Base-by-base conservation (phyloP, 2,888 invertebrate species). In the Lasiommata megera region DNA sequence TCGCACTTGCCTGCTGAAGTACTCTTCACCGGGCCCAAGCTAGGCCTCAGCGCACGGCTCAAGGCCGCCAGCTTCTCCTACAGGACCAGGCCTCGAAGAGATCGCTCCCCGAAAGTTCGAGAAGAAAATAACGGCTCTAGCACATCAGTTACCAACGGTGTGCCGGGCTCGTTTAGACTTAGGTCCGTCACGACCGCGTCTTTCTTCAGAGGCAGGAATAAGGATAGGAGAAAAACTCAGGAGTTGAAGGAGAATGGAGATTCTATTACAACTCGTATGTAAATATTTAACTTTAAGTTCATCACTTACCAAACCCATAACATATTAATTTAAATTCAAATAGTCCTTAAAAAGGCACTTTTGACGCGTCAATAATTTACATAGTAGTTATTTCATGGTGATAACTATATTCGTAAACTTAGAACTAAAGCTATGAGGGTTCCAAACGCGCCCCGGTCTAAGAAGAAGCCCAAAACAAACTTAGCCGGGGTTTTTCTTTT, bases 51-150 rank as follows among this genome's bases (percentile, higher is more conserved):
- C 6, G 84, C 86, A 0, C 66, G 85, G 23, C 67, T 85, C 14
- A 70, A 87, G 66, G 85, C 87, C 1, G 83, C 85, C 17, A 85
- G 85, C 65, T 87, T 87, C 69, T 85, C 87, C 1, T 82, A 80
- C 66, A 74, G 81, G 6, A 74, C 80, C 2, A 68, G 84, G 6
- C 85, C 84, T 0, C 66, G 56, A 11, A 58, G 80, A 5, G 85
- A 84, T 28, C 73, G 77, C 2, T 83, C 87, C 0, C 84, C 88
- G 1, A 80, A 80, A 62, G 70, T 80, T 38, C 68, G 65, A 38
- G 77, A 82, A 43, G 71, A 76, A 6, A 72, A 68, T 43, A 77
- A 75, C 29, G 76, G 77, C 0, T 73, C 79, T 1, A 69, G 62
- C 1, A 64, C 65, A 0, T 75, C 82, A 0, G 64, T 78, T 3